Conservation (phyloP, 2,888 invertebrate species). For the Dryadula phaetusa region DNA sequence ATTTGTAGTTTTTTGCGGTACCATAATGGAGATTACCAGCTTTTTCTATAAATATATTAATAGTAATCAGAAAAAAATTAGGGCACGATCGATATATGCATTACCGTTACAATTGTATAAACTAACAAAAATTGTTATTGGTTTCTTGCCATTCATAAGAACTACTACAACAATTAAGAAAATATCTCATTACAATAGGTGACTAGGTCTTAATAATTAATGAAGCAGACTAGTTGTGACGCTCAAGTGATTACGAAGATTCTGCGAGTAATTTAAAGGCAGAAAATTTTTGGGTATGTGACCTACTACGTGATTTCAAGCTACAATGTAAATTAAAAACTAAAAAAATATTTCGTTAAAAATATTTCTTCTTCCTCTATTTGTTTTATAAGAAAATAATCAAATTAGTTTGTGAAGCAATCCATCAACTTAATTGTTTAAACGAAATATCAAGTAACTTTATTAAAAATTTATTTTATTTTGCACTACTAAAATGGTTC, state of each 20-base stretch:
- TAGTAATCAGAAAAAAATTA: conserved; percentile 33
- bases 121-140: not conserved
- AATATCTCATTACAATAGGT: too few relatives aligned
- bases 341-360: too few relatives aligned
- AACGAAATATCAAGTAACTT: not conserved
- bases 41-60: conserved; percentile 53
- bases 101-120: conserved; percentile 21
- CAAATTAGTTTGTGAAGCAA: not conserved
- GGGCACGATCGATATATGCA: conserved; percentile 12
- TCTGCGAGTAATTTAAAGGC: too few relatives aligned
- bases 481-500: not conserved
- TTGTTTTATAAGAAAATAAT: not conserved
- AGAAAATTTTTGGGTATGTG: too few relatives aligned
- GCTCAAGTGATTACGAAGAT: not conserved
- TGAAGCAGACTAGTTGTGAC: too few relatives aligned
- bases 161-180: not conserved
- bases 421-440: not conserved
- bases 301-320: not conserved
- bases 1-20: conserved; percentile 71
- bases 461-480: not conserved
- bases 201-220: too few relatives aligned
- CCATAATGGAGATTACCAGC: conserved; percentile 72
- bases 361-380: not conserved
- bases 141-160: not conserved
- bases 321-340: not conserved